Evolutionary conservation across 2,797 vertebrate species (phyloP), one percentile per base, ranked within the genome.

Genomic region (Orestias chungarensis): DNA sequence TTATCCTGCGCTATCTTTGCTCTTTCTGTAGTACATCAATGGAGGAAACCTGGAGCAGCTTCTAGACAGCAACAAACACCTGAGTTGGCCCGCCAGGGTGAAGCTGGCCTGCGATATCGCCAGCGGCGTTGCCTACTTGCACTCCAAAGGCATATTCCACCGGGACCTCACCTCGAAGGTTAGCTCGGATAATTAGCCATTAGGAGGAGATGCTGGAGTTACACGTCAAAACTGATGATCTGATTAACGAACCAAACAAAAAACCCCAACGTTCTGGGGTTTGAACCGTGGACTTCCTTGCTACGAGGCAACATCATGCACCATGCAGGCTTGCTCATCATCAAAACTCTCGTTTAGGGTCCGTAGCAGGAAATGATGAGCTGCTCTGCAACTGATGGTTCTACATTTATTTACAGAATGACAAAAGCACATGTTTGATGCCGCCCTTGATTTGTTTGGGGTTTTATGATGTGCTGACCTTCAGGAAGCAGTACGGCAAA

Each of bases 81-180:
- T 99, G 83, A 95, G 95, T 55, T 99, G 98, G 98, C 89, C 92
- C 15, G 91, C 93, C 14, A 94, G 97, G 78, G 94, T 97, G 82
- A 99, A 97, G 83, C 86, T 99, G 88, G 96, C 95, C 1, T 93
- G 91, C 66, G 98, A 99, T 44, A 94, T 99, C 46, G 95, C 97
- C 66, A 91, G 95, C 76, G 98, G 98, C 62, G 91, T 99, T 88
- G 90, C 95, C 81, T 99, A 99, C 82, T 94, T 99, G 85, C 98
- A 99, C 92, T 95, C 94, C 44, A 99, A 97, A 93, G 98, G 98
- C 90, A 96, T 99, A 91, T 99, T 99, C 93, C 98, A 99, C 90
- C 92, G 97, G 75, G 98, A 99, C 91, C 96, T 99, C 87, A 99
- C 97, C 81, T 99, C 98, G 70, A 99, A 99, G 97, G 98, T 99